Evolutionary conservation across 1,140 invertebrate genomes (phyloP), one percentile per base, ranked within the genome.

Genomic region (Panagrolaimus sp.): DNA sequence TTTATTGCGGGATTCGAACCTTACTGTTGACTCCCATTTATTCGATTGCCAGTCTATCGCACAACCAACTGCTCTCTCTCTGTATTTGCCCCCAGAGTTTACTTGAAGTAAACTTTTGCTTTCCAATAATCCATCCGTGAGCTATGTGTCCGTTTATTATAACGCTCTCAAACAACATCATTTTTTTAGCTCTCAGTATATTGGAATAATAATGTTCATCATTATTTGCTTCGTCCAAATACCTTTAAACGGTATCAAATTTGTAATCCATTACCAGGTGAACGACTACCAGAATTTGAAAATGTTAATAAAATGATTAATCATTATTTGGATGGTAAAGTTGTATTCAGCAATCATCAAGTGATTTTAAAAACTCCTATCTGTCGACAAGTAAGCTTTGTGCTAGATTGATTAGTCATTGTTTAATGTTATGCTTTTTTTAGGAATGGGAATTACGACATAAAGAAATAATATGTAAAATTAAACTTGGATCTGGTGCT

Each of bases 401-500:
- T 57, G 0, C 11, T 16, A 1, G 20, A 20, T 13, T 27, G 4
- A 11, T 14, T 2, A 1, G 1, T 51, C 20, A 27, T 13, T 11
- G 20, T 20, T 16, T 13, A n/a, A n/a, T n/a, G n/a, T n/a, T n/a
- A n/a, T 0, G 11, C 1, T 2, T 20, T 8, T 57, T 57, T 14
- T 13, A 68, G 67, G 57, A 23, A 9, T 68, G 67, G 67, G 53
- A 68, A 42, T 47, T 68, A 13, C 63, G 61, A 5, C 57, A 68
- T 31, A 8, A 63, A 27, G 20, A 65, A 9, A 63, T 68, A 1
- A 31, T 11, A 16, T 31, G n/a, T 31, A 38, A 27, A 27, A 44
- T 65, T 3, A 63, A 63, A 16, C 42, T 68, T 11, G 67, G 67
- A 23, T 23, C 25, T 14, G 67, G 67, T 0, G 67, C 67, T 23